Evolutionary conservation across 2,797 vertebrate species (phyloP), one percentile per base, ranked within the genome.

Genomic region (Staurois parvus): DNA sequence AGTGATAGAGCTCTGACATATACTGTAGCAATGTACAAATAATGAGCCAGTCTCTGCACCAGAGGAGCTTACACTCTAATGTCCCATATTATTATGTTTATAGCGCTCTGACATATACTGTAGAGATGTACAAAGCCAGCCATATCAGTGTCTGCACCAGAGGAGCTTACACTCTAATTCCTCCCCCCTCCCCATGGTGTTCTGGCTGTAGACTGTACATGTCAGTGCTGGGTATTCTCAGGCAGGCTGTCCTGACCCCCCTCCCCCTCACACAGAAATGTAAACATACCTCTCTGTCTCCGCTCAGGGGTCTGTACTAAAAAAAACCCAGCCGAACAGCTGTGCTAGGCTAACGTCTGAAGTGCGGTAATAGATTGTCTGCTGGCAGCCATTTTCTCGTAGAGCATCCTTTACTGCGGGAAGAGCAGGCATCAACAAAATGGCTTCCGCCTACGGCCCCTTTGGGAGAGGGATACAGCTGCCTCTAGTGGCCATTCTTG

Each of bases 111-210:
- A 34, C 34, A 34, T 34, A 34, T 34, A 34, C 34, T 34, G 34
- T 2, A 7, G 34, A 7, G 11, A 13, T 1, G 40, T 0, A 11
- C 40, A 13, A 11, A 42, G 2, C 2, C 0, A 42, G 7, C 1
- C 34, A 37, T 6, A 37, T 37, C 34, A 37, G 7, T 37, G n/a
- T n/a, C 34, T 37, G 34, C 34, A 37, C 10, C 3, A 15, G 2
- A 12, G 13, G 12, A 45, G 42, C 11, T 12, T 45, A 45, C 34
- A 37, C 34, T 45, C 13, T 45, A 45, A 2, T 45, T 0, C 12
- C 42, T 12, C 40, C 40, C 40, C 40, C 40, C 32, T 4, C 32
- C 32, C 32, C 7, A 34, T 34, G 7, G 4, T 3, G 4, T 32
- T 32, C 32, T 32, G 32, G 32, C 2, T 40, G 9, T 40, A 40